Evolutionary conservation across 1,140 invertebrate species (phyloP), one percentile per base, ranked within the genome.

Genomic region (Plectrocnemia conspersa): DNA sequence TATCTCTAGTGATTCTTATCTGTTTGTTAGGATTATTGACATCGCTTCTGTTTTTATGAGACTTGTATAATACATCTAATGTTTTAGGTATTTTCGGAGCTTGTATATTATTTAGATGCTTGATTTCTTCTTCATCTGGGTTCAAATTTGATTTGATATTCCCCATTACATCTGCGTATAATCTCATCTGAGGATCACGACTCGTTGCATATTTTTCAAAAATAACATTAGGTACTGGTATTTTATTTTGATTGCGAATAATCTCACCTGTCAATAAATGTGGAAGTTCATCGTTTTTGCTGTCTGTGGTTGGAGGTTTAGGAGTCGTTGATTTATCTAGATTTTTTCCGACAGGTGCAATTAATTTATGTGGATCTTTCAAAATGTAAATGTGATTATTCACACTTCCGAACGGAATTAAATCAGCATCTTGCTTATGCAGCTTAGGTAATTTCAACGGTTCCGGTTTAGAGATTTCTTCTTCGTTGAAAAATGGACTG

Each of bases 401-500:
- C 32, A 29, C 13, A 29, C 11, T 13, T 21, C 35, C 15, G 16
- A 18, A 47, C 35, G 4, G 1, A n/a, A 21, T 5, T n/a, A 18
- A 9, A 33, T 47, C 19, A 33, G 15, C 11, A 6, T 32, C 5
- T 21, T 10, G 9, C 3, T 47, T 6, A n/a, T n/a, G n/a, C n/a
- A n/a, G n/a, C n/a, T n/a, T n/a, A n/a, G 68, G 67, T 3, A 52
- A 38, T 6, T 58, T 59, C 6, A 74, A 53, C 13, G 70, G 70
- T 61, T 70, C 65, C 11, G 72, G 72, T 36, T 66, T 61, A 9
- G 66, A 58, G 45, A 76, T 73, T 16, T 65, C 59, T 11, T 77
- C 70, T 69, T 88, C 84, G 45, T 76, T 68, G 65, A 88, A 88
- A 55, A 88, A 72, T 0, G 86, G 86, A 74, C 79, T 88, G 60